phyloP scores from a whole-genome alignment of 2,113 vertebrate genomes.

The Xerus inauris region DNA sequence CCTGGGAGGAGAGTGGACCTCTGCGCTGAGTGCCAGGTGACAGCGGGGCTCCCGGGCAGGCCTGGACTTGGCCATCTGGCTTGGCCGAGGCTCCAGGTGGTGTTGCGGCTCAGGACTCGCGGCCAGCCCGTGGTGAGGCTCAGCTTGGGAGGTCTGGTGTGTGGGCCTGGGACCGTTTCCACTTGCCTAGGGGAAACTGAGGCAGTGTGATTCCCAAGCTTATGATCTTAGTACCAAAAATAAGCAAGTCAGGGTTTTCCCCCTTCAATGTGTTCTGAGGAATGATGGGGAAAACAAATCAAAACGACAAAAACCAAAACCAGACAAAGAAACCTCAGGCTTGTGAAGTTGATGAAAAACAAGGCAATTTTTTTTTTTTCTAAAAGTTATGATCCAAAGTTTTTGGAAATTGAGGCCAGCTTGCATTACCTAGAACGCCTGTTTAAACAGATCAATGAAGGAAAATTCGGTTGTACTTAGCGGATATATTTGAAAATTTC shows the following conservation, averaged over 20 bases:
- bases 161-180: background rate
- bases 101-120: background rate
- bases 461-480: background rate
- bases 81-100: background rate
- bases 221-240: background rate
- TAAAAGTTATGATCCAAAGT: slow-evolving; percentile 29
- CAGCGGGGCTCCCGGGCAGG: background rate
- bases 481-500: background rate
- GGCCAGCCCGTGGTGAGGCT: background rate
- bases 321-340: background rate
- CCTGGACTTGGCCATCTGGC: background rate
- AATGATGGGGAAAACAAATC: background rate
- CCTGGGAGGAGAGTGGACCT: background rate
- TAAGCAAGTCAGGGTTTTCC: background rate
- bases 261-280: background rate
- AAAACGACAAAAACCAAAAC: background rate
- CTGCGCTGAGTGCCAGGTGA: slow-evolving; percentile 20
- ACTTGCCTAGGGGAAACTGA: background rate
- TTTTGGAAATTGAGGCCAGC: background rate
- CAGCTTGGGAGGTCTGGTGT: background rate
- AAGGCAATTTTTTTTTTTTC: background rate
- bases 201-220: background rate
- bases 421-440: background rate
- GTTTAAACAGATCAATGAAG: background rate
- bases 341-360: slow-evolving; percentile 44